Conservation (phyloP, 2,888 invertebrate species). For the Microctonus brassicae region DNA sequence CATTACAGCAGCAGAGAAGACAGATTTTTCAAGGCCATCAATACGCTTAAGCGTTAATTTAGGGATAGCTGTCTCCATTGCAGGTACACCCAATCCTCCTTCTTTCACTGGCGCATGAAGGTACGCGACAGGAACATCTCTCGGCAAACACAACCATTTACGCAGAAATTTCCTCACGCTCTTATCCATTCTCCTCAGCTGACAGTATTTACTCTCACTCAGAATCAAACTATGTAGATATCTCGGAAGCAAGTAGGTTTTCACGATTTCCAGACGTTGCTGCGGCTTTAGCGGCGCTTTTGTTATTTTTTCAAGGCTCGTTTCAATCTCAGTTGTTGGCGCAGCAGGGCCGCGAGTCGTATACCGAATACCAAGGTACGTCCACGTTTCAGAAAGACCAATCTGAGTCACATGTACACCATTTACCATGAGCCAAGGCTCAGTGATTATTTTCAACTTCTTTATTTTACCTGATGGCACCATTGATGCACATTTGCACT, state of each 20-base stretch:
- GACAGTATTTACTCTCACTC: not conserved
- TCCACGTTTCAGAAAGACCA: slow-evolving; percentile 50
- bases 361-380: slow-evolving; percentile 45
- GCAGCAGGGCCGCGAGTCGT: not conserved
- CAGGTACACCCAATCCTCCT: slow-evolving; percentile 26
- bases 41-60: slow-evolving; percentile 1
- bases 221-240: not conserved
- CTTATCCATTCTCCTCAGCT: not conserved
- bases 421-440: not conserved
- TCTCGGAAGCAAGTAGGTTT: slow-evolving; percentile 23
- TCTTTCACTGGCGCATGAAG: slow-evolving; percentile 25
- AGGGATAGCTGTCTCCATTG: slow-evolving; percentile 21
- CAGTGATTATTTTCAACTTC: slow-evolving; percentile 23
- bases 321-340: not conserved
- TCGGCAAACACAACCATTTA: slow-evolving; percentile 5
- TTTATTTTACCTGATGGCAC: slow-evolving; percentile 25
- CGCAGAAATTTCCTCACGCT: not conserved
- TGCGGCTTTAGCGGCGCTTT: slow-evolving; percentile 38
- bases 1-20: not conserved
- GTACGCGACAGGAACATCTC: slow-evolving; percentile 6
- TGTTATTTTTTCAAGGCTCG: not conserved
- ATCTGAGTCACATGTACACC: slow-evolving; percentile 47
- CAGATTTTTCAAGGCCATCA: too few relatives aligned
- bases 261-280: slow-evolving; percentile 20
- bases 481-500: slow-evolving; percentile 50